Evolutionary conservation across 2,113 vertebrate species (phyloP).

Genomic region (Chionis minor): DNA sequence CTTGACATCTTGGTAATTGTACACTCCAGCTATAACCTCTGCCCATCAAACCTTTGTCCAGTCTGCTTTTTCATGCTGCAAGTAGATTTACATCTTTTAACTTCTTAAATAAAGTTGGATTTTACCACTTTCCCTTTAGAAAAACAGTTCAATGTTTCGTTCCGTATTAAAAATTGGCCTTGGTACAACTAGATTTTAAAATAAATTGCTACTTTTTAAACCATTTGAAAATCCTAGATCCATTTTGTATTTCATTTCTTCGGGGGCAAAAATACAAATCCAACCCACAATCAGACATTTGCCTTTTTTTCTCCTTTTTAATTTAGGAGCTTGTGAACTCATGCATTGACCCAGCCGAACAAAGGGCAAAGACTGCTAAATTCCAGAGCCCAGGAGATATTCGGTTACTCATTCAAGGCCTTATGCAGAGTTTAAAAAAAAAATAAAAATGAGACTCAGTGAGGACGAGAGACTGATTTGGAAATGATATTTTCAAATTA

Average conservation of each 20-base stretch:
- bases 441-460: background rate
- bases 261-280: background rate
- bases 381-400: slow-evolving; percentile 58
- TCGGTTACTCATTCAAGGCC: slow-evolving; percentile 43
- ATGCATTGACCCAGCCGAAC: slow-evolving; percentile 23
- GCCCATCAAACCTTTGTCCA: background rate
- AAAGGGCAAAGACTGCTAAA: slow-evolving; percentile 53
- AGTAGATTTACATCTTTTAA: background rate
- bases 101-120: background rate
- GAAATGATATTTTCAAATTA: slow-evolving; percentile 29
- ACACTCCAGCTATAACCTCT: background rate
- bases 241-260: background rate
- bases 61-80: background rate
- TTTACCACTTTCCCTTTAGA: background rate
- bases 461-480: background rate
- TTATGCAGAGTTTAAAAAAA: slow-evolving; percentile 2
- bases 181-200: background rate
- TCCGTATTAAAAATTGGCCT: background rate
- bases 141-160: background rate
- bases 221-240: background rate
- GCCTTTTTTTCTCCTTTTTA: background rate
- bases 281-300: background rate
- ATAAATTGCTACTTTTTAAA: background rate
- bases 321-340: slow-evolving; percentile 60
- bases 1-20: background rate